These are phyloP conservation scores for Pogonognathellus flavescens DNA, from an alignment of 1,140 invertebrate species.

Conservation along the genomic window DNA sequence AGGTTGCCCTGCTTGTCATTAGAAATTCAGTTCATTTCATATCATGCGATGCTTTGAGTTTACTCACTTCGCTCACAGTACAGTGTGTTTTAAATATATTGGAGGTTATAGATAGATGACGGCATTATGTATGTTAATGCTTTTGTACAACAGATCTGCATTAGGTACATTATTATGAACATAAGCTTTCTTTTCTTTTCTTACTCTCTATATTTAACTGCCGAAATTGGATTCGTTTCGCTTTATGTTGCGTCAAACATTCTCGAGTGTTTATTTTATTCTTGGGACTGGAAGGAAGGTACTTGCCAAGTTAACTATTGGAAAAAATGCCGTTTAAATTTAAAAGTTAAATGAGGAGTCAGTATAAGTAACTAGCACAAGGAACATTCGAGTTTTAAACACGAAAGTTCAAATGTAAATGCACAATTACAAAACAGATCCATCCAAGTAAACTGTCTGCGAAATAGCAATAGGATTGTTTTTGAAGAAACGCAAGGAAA, in stretches of 20 bases:
- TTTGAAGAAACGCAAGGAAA: no score
- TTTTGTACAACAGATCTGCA: neutral
- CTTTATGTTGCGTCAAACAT: neutral
- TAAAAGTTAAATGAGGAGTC: neutral
- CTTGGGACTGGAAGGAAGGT: conserved; percentile 2
- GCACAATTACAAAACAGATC: neutral
- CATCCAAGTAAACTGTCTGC: neutral
- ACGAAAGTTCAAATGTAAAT: conserved; percentile 13
- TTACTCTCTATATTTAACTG: conserved; percentile 8
- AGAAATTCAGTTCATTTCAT: conserved; percentile 8
- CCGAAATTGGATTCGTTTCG: neutral
- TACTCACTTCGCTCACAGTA: neutral
- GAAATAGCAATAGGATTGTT: neutral
- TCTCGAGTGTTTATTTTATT: conserved; percentile 12
- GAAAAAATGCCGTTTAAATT: conserved; percentile 31
- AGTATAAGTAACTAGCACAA: neutral
- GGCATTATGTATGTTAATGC: neutral
- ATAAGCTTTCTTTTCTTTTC: conserved; percentile 1
- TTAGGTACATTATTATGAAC: neutral
- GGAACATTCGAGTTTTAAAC: neutral
- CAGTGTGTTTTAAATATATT: neutral
- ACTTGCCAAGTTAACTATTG: conserved; percentile 25
- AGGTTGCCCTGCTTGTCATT: conserved; percentile 7
- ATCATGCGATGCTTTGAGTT: neutral
- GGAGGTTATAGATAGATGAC: neutral